These are phyloP conservation scores for Drosophila subsilvestris DNA, from an alignment of 2,888 invertebrate genomes.

Conservation along the genomic window DNA sequence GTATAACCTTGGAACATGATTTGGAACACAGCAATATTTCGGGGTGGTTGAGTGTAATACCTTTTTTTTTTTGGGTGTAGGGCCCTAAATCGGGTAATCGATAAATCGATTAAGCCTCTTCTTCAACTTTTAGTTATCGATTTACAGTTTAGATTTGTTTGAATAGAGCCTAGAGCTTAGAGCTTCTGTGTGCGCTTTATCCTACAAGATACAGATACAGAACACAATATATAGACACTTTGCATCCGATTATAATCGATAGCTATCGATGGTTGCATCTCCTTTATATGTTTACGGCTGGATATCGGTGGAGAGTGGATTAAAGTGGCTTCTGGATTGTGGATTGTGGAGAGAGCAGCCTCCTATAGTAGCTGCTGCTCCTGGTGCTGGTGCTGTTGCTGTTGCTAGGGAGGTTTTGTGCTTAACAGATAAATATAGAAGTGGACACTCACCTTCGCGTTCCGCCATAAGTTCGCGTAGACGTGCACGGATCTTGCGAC, in stretches of 20 bases:
- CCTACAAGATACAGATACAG: constrained; percentile 74
- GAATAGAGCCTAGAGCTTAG: constrained; percentile 53
- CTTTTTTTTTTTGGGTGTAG: neutral
- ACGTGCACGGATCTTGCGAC: constrained; percentile 91
- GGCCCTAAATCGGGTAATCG: neutral
- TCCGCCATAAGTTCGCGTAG: constrained; percentile 93
- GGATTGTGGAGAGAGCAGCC: too few relatives aligned
- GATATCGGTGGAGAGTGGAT: neutral
- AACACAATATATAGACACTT: constrained; percentile 53
- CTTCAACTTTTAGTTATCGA: constrained; percentile 5
- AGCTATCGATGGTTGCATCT: neutral
- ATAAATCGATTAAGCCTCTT: neutral
- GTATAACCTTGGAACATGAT: neutral
- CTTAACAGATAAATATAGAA: neutral
- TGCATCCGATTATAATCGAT: neutral
- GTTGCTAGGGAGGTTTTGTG: neutral
- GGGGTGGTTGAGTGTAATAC: neutral
- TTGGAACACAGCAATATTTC: neutral
- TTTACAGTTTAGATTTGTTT: constrained; percentile 1
- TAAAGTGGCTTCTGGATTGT: neutral
- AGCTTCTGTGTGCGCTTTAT: constrained; percentile 72
- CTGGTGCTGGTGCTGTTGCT: neutral
- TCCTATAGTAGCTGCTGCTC: constrained; percentile 8
- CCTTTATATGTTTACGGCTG: neutral
- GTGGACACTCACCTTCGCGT: constrained; percentile 89